Conservation (phyloP, 2,797 vertebrate species). For the Microctenopoma stevenorrisi region DNA sequence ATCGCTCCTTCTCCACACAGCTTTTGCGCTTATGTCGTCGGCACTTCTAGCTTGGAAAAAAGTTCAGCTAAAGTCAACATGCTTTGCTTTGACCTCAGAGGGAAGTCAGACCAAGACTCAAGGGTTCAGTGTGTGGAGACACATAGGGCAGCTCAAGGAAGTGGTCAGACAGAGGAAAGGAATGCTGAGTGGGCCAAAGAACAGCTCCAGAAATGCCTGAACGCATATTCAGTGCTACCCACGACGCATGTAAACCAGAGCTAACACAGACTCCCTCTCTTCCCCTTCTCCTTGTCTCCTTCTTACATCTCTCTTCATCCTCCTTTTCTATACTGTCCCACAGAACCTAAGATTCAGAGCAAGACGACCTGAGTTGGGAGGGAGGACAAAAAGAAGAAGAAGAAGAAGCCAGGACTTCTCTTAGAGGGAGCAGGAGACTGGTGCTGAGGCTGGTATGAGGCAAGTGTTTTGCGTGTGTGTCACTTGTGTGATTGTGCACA, state of each 20-base stretch:
- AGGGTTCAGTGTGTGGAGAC: conserved; percentile 12
- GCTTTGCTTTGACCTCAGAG: conserved; percentile 21
- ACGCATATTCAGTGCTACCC: conserved; percentile 83
- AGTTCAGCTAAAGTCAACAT: conserved; percentile 17
- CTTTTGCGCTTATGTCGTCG: conserved; percentile 6
- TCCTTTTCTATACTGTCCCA: conserved; percentile 35
- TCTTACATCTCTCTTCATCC: conserved; percentile 50
- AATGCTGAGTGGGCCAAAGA: conserved; percentile 83
- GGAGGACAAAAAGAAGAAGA: conserved; percentile 50
- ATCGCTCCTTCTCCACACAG: conserved; percentile 3
- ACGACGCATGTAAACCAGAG: conserved; percentile 70
- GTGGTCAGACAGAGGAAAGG: conserved; percentile 57
- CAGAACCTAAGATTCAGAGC: conserved; percentile 49
- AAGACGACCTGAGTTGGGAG: conserved; percentile 14
- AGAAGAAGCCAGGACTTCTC: conserved; percentile 32
- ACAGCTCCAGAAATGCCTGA: conserved; percentile 75
- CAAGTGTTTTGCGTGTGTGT: conserved; percentile 75
- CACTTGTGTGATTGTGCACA: conserved; percentile 55
- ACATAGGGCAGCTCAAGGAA: conserved; percentile 18
- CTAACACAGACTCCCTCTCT: conserved; percentile 71
- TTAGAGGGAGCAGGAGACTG: conserved; percentile 74
- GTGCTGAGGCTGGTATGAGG: conserved; percentile 85
- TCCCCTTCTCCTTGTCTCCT: conserved; percentile 56
- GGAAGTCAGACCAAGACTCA: conserved; percentile 10
- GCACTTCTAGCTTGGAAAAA: conserved; percentile 5